Percentiles rank a stretch among this genome's conserved stretches.
Conservation (phyloP, 2,797 vertebrate species). For the Alcedo quadribrachys region DNA sequence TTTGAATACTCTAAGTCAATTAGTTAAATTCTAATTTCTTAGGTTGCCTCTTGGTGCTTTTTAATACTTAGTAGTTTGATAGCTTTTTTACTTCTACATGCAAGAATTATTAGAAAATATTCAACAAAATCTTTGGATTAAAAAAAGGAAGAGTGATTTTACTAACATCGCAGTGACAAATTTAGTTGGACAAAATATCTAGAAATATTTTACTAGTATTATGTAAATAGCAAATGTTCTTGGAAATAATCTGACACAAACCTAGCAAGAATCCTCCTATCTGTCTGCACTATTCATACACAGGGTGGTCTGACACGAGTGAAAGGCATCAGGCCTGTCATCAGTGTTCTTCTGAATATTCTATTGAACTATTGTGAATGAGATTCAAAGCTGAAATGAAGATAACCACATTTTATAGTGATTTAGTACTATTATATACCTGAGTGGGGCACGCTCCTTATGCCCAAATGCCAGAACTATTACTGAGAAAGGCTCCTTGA, state of each 20-base stretch:
- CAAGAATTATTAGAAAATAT: not conserved
- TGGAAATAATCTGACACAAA: not conserved
- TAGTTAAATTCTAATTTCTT: not conserved
- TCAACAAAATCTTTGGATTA: not conserved
- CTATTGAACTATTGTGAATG: not conserved
- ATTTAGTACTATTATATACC: constrained; percentile 36
- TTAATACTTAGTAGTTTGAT: not conserved
- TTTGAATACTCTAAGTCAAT: not conserved
- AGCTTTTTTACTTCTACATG: not conserved
- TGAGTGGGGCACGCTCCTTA: not conserved
- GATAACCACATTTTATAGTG: not conserved
- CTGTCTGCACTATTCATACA: not conserved
- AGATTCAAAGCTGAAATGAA: not conserved
- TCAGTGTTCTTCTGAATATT: constrained; percentile 12
- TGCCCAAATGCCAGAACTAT: constrained; percentile 7
- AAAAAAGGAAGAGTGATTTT: not conserved
- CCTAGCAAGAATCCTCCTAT: not conserved
- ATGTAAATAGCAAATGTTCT: not conserved
- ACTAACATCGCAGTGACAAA: not conserved
- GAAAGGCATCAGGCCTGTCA: not conserved
- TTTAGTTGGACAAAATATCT: not conserved
- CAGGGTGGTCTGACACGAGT: not conserved
- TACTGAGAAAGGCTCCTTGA: constrained; percentile 18
- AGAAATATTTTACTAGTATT: constrained; percentile 5
- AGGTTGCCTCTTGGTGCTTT: not conserved